phyloP scores from a whole-genome alignment of 2,797 vertebrate species.

The Sphenopsis melanotis region DNA sequence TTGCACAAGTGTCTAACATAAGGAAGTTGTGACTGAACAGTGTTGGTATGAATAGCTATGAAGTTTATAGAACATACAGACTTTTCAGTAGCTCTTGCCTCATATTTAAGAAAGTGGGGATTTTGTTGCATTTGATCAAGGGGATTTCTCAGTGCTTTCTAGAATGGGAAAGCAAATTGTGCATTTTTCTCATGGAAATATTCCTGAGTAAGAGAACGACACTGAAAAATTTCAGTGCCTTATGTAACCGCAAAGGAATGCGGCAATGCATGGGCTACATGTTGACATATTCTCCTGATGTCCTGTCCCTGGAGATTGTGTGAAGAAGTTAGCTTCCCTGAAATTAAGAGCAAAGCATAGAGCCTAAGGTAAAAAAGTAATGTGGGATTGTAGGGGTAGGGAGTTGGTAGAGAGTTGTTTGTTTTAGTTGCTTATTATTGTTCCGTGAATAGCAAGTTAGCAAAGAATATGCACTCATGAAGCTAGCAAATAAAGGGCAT shows the following conservation, averaged over 20 bases:
- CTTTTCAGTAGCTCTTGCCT: not conserved
- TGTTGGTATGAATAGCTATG: not conserved
- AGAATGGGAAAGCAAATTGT: constrained; percentile 44
- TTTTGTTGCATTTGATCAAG: not conserved
- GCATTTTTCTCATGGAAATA: constrained; percentile 45
- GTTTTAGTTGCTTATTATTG: constrained; percentile 8
- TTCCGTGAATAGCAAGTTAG: constrained; percentile 23
- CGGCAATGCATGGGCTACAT: not conserved
- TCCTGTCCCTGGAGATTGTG: not conserved
- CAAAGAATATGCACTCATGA: not conserved
- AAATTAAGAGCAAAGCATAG: not conserved
- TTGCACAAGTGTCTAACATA: not conserved
- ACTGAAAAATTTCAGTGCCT: constrained; percentile 8
- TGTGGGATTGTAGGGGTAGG: not conserved
- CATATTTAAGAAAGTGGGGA: not conserved
- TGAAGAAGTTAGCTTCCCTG: not conserved
- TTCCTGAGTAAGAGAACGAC: not conserved
- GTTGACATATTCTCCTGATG: constrained; percentile 9
- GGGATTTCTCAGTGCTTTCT: constrained; percentile 2
- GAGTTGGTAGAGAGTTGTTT: not conserved
- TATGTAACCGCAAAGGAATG: constrained; percentile 20
- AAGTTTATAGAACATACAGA: not conserved
- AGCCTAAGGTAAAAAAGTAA: not conserved
- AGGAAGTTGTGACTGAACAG: not conserved
- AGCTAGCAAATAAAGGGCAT: constrained; percentile 25